A percentile compares a stretch with the other conserved stretches of the same genome.
Evolutionary conservation across 2,113 vertebrate genomes (phyloP).

Genomic region (Dolichotis patagonum): DNA sequence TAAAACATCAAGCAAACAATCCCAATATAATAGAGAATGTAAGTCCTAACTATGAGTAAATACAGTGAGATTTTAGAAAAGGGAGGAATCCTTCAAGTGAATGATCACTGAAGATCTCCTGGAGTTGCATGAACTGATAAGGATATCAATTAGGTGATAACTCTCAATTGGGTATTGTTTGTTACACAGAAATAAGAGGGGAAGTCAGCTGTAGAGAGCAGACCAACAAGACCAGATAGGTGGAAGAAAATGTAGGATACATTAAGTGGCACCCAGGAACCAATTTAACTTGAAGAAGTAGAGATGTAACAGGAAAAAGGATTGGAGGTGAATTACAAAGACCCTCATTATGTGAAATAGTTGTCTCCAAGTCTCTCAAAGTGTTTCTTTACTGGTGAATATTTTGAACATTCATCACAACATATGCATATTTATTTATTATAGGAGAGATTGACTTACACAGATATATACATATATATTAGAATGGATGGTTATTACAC

Average conservation of each 20-base stretch:
- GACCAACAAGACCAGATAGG: background rate
- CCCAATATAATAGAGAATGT: background rate
- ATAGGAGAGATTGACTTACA: background rate
- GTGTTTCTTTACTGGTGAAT: background rate
- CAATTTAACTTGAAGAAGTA: background rate
- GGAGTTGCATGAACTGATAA: background rate
- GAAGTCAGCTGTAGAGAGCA: background rate
- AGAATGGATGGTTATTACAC: background rate
- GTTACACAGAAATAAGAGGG: background rate
- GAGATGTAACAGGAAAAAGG: background rate
- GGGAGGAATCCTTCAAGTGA: background rate
- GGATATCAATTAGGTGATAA: background rate
- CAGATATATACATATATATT: background rate
- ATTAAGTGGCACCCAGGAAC: background rate
- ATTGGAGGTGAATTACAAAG: background rate
- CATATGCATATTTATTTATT: background rate
- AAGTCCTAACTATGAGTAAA: background rate
- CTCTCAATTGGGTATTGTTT: background rate
- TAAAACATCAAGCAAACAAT: conserved; percentile 9
- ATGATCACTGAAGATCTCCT: background rate
- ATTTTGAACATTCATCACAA: background rate
- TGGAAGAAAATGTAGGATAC: background rate
- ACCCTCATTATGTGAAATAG: background rate
- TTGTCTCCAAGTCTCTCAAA: background rate
- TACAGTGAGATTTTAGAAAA: background rate